Percentiles rank a stretch among this genome's conserved stretches.
These are phyloP conservation scores for Natator depressus DNA, from an alignment of 2,113 vertebrate genomes.

Conservation along the genomic window DNA sequence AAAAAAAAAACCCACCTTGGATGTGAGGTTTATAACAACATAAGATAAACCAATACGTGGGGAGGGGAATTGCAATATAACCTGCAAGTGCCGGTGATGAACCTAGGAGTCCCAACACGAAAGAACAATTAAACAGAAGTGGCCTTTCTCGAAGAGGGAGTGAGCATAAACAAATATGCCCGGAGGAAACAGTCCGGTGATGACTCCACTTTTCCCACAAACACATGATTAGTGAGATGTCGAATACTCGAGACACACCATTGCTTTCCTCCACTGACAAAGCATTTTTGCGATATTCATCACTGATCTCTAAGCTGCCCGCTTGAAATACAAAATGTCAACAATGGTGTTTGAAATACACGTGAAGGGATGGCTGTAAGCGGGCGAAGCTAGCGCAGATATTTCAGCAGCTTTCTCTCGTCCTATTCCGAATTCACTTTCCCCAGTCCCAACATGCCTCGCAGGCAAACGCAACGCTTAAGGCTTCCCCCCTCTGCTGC, in stretches of 20 bases:
- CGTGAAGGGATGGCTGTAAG: neutral
- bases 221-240: neutral
- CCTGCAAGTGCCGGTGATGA: neutral
- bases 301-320: neutral
- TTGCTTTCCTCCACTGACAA: neutral
- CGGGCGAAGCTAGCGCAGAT: neutral
- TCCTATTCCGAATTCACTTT: slow-evolving; percentile 48
- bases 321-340: neutral
- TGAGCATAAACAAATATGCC: neutral
- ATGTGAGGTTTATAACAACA: neutral
- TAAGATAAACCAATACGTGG: neutral
- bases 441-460: neutral
- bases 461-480: slow-evolving; percentile 36
- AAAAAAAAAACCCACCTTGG: neutral
- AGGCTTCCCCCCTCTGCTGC: slow-evolving; percentile 42
- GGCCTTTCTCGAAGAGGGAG: neutral
- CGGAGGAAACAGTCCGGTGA: neutral
- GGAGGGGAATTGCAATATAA: neutral
- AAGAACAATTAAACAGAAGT: neutral
- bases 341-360: neutral
- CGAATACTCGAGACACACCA: neutral
- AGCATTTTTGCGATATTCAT: slow-evolving; percentile 6
- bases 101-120: neutral
- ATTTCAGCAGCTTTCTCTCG: slow-evolving; percentile 41
- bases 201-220: neutral